Evolutionary conservation across 2,113 vertebrate genomes (phyloP).

Genomic region (Ceuthmochares aereus): DNA sequence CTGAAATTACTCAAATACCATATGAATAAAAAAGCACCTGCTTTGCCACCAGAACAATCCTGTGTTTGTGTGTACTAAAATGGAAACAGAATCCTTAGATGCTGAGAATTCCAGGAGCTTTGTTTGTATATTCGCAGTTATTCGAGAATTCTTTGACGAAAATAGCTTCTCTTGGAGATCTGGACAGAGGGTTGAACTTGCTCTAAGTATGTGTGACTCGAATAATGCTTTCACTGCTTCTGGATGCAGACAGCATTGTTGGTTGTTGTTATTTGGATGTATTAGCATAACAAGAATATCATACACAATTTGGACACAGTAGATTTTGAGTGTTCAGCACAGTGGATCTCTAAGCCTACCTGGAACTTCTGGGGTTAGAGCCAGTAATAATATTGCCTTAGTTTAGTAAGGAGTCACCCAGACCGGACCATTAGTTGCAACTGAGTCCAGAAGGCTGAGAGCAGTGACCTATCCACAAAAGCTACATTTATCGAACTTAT

Average conservation of each 20-base stretch:
- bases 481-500: not conserved
- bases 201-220: not conserved
- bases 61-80: not conserved
- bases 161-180: not conserved
- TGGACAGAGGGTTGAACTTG: not conserved
- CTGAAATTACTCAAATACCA: not conserved
- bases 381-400: not conserved
- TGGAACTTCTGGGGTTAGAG: not conserved
- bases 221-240: not conserved
- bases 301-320: not conserved
- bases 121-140: not conserved
- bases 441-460: not conserved
- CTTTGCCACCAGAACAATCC: not conserved
- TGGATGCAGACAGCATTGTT: not conserved
- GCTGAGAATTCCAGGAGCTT: not conserved
- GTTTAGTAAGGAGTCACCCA: not conserved
- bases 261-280: not conserved
- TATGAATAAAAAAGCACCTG: not conserved
- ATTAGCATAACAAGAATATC: not conserved
- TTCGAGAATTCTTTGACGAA: not conserved
- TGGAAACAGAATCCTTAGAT: not conserved
- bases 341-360: not conserved
- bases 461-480: not conserved
- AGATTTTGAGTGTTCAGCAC: not conserved
- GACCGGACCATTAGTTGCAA: not conserved